Evolutionary conservation across 2,797 vertebrate species (phyloP), one percentile per base, ranked within the genome.

Genomic region (Aphelocoma californica): DNA sequence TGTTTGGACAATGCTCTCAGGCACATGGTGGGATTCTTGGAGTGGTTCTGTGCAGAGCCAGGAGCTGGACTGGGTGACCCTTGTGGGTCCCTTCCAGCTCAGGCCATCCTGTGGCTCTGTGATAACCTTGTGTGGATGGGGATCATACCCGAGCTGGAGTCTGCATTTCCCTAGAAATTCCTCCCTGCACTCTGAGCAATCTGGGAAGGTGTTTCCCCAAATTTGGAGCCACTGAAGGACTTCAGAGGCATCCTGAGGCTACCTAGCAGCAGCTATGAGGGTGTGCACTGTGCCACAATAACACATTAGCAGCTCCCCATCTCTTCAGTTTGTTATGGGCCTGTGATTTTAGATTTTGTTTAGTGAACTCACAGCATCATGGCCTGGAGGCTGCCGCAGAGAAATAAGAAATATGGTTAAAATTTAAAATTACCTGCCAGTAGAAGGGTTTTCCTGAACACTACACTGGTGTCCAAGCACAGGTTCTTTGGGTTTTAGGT

Each of bases 281-380:
- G 4, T 18, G 29, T 4, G 29, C 1, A 0, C 8, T 20, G n/a
- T 28, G 20, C n/a, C 69, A 32, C 42, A 6, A 18, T 2, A 17
- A 21, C 1, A 0, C 0, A 2, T 24, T 10, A 51, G 45, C 40
- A 86, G 13, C 6, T 88, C 53, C 42, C 19, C 42, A 13, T 5
- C 38, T 34, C 84, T 36, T 40, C 6, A 15, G 21, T 25, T 32
- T 18, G 31, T 14, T 14, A 18, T 3, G 15, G 34, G 14, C 6
- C 23, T 24, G n/a, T 24, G 65, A 60, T 44, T 56, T 67, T 14
- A 29, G 48, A 12, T 44, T 60, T 60, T 44, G 10, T 45, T 40
- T 23, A 2, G 28, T 4, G 0, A 70, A 78, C 14, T 61, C 50
- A 48, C 14, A 15, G 54, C 28, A 19, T 8, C 12, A 2, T 3